phyloP scores from a whole-genome alignment of 1,140 invertebrate species.

The Phymorhynchus buccinoides region DNA sequence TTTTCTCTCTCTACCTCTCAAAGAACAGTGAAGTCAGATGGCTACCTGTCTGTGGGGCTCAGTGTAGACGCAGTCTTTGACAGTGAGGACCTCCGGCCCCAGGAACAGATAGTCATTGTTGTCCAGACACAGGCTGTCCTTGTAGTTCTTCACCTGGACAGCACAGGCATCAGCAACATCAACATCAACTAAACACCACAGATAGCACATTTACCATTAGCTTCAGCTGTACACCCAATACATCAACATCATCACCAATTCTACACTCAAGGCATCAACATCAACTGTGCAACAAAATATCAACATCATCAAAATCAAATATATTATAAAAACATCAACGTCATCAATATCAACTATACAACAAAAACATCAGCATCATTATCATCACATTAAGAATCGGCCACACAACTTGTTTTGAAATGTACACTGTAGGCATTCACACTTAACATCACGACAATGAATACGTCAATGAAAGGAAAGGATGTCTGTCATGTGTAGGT shows the following conservation, averaged over 20 bases:
- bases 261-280: neutral
- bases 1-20: neutral
- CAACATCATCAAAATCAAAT: neutral
- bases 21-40: neutral
- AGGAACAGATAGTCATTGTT: conserved; percentile 59
- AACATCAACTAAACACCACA: neutral
- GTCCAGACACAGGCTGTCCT: conserved; percentile 50
- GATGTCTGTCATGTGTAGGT: no score
- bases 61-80: conserved; percentile 50
- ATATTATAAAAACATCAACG: neutral
- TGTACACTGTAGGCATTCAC: no score
- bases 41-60: conserved; percentile 53
- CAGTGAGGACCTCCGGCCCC: conserved; percentile 39
- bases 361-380: no score
- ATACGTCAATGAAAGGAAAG: no score
- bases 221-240: neutral
- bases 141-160: conserved; percentile 45
- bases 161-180: neutral
- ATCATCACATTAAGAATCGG: no score
- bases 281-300: no score
- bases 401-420: no score
- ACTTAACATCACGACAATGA: no score
- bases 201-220: neutral
- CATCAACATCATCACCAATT: neutral
- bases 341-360: neutral